Conservation (phyloP, 1,140 invertebrate species). For the Acromyrmex echinatior region DNA sequence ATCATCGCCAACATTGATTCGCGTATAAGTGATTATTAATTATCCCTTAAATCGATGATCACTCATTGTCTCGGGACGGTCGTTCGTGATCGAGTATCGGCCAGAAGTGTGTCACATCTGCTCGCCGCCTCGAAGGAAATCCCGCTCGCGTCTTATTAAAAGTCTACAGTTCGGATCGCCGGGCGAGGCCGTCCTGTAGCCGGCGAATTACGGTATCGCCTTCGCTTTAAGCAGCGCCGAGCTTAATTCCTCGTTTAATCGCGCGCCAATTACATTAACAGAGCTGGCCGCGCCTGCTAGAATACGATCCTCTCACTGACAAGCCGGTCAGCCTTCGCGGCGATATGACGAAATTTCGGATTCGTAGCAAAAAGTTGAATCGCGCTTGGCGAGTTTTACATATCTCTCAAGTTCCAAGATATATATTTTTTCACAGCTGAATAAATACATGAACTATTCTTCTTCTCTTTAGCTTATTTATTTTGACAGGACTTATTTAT, state of each 20-base stretch:
- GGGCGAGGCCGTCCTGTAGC: neutral
- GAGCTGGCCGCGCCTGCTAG: neutral
- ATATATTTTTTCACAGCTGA: constrained; percentile 2
- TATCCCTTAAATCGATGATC: constrained; percentile 17
- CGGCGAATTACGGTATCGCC: constrained; percentile 35
- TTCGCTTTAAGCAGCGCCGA: constrained; percentile 10
- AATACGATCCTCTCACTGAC: constrained; percentile 39
- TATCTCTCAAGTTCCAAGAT: neutral
- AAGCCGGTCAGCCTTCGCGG: constrained; percentile 52
- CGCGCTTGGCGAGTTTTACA: constrained; percentile 11
- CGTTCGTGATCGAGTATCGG: neutral
- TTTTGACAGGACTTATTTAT: neutral
- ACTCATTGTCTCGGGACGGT: constrained; percentile 15
- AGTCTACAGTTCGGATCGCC: constrained; percentile 14
- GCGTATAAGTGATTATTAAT: neutral
- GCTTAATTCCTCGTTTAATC: constrained; percentile 47
- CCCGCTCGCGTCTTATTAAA: constrained; percentile 13
- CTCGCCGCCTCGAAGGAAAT: constrained; percentile 29
- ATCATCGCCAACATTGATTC: neutral
- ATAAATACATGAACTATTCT: constrained; percentile 19
- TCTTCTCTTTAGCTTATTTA: neutral
- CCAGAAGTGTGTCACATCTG: constrained; percentile 61
- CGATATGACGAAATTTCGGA: constrained; percentile 47
- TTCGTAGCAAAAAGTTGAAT: constrained; percentile 18
- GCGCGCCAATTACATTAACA: constrained; percentile 39